Evolutionary conservation across 2,797 vertebrate species (phyloP).

Genomic region (Cuculus canorus): DNA sequence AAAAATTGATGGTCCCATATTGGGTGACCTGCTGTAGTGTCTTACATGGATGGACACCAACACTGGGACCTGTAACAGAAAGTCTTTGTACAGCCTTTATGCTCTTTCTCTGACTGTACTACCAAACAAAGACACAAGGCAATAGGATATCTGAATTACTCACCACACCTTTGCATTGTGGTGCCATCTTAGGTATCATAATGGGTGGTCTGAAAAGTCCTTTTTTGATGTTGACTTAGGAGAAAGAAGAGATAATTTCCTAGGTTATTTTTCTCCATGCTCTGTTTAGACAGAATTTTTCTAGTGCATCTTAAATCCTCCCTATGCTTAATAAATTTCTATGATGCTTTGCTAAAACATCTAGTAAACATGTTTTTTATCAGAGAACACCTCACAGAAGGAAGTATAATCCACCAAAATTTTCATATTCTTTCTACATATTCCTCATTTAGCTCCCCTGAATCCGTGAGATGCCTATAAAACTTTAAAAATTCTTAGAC

Average conservation of each 20-base stretch:
- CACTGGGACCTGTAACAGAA: rapidly evolving
- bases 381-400: neutral
- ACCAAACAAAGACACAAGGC: neutral
- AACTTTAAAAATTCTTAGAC: neutral
- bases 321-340: neutral
- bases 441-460: neutral
- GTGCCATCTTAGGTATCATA: neutral
- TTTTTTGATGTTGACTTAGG: neutral
- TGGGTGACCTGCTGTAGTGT: neutral
- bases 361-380: neutral
- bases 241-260: neutral
- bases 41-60: neutral
- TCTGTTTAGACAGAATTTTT: neutral
- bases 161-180: neutral
- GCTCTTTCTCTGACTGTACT: neutral
- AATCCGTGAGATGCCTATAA: neutral
- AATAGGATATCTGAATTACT: neutral
- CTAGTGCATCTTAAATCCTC: neutral
- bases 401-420: neutral
- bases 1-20: neutral
- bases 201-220: neutral
- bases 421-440: neutral
- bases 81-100: neutral
- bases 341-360: neutral
- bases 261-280: neutral